Conservation (phyloP, 30 jellyfish, hydroid and myxozoan genomes). For the Pelagia noctiluca region DNA sequence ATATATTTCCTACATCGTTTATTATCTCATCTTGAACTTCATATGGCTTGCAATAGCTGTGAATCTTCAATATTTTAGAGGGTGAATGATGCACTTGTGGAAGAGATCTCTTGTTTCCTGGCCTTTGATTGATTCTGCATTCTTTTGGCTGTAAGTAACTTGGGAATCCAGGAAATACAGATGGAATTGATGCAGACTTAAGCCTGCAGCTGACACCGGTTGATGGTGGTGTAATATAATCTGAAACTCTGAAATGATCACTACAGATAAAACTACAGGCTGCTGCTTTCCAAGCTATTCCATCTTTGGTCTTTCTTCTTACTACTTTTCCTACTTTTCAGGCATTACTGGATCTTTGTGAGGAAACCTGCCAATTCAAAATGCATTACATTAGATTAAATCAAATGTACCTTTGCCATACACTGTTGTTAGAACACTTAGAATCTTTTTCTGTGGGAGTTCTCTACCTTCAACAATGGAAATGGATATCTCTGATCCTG, state of each 20-base stretch:
- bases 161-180: conserved; percentile 51
- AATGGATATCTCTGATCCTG: no score
- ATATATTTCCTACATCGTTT: no score
- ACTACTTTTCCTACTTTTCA: conserved; percentile 38
- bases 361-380: background rate
- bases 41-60: conserved; percentile 28
- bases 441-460: no score
- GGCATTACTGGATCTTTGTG: background rate
- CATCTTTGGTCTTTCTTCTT: conserved; percentile 32
- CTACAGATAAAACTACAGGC: conserved; percentile 33
- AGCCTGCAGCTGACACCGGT: conserved; percentile 51
- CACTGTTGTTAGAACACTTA: background rate
- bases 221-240: conserved; percentile 48
- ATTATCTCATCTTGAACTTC: conserved; percentile 21
- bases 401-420: conserved; percentile 4
- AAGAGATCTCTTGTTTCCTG: conserved; percentile 11
- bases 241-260: conserved; percentile 45
- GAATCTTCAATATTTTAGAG: conserved; percentile 23
- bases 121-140: conserved; percentile 4
- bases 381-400: background rate
- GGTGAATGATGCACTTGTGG: conserved; percentile 19
- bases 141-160: no score
- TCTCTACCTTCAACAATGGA: no score
- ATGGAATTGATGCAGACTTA: conserved; percentile 26
- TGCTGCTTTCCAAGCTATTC: conserved; percentile 51